A percentile compares a stretch with the other conserved stretches of the same genome.
phyloP scores from a whole-genome alignment of 1,140 invertebrate species.

The Euborellia annulipes region DNA sequence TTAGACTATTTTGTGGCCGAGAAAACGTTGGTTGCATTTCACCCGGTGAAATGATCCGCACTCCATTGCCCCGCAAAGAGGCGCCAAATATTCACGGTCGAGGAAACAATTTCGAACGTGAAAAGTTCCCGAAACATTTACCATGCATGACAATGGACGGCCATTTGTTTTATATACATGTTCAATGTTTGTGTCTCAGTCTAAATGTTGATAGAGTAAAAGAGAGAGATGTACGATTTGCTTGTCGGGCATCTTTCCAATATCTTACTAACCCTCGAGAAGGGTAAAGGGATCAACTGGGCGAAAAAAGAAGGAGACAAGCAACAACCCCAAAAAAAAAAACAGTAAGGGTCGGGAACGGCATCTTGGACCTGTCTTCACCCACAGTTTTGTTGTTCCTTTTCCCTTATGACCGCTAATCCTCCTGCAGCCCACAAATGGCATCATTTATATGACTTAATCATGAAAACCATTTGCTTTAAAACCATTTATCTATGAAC shows the following conservation, averaged over 20 bases:
- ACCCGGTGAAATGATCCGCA: constrained; percentile 10
- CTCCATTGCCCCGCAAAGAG: constrained; percentile 11
- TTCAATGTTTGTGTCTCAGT: too few relatives aligned
- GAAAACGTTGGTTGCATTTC: not conserved
- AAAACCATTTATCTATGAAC: too few relatives aligned
- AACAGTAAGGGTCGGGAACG: too few relatives aligned
- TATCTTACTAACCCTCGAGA: not conserved
- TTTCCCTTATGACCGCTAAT: too few relatives aligned
- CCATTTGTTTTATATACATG: constrained; percentile 10
- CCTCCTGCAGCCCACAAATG: too few relatives aligned
- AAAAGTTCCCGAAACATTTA: constrained; percentile 9
- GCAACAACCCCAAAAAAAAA: too few relatives aligned
- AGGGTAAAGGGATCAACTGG: not conserved
- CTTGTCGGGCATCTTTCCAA: not conserved
- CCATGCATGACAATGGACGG: constrained; percentile 9
- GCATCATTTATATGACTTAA: too few relatives aligned
- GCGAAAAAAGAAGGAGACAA: not conserved
- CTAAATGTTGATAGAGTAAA: too few relatives aligned
- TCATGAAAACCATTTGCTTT: too few relatives aligned
- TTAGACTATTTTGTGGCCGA: too few relatives aligned
- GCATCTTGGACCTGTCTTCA: too few relatives aligned
- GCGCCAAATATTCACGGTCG: constrained; percentile 10
- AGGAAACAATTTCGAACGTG: constrained; percentile 8
- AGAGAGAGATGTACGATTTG: not conserved
- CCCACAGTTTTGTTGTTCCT: too few relatives aligned